Conservation (phyloP, 2,888 invertebrate species). For the Ecliptopera silaceata region DNA sequence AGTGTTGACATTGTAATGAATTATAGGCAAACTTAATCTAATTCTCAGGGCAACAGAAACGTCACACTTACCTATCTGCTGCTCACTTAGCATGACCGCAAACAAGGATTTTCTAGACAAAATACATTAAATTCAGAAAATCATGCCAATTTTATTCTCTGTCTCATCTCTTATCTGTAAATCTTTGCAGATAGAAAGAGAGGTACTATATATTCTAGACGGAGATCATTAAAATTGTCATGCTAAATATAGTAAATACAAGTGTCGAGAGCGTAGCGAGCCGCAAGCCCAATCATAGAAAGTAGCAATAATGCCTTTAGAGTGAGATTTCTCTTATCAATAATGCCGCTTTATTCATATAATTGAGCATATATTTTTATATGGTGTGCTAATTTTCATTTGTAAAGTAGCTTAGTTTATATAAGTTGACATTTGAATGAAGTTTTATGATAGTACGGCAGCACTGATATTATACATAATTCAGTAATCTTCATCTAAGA, state of each 20-base stretch:
- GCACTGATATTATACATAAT: too few species aligned
- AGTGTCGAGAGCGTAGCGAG: conserved; percentile 3
- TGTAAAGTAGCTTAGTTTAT: conserved; percentile 18
- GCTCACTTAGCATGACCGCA: too few species aligned
- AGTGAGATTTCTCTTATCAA: conserved; percentile 1
- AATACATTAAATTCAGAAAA: too few species aligned
- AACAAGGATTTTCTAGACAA: too few species aligned
- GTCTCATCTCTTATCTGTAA: too few species aligned
- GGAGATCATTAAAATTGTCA: too few species aligned
- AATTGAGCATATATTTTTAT: conserved; percentile 49
- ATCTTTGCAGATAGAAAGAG: too few species aligned
- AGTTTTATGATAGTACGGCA: neutral
- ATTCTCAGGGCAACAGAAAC: neutral
- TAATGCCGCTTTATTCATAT: conserved; percentile 43
- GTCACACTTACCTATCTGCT: neutral
- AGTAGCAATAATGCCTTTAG: conserved; percentile 2
- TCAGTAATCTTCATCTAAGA: too few species aligned
- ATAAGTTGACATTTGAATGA: neutral
- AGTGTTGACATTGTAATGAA: neutral
- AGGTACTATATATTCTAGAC: too few species aligned
- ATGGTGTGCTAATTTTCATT: conserved; percentile 35
- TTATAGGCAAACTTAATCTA: neutral
- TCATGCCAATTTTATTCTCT: too few species aligned
- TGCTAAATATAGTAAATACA: too few species aligned
- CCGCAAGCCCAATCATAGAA: neutral